phyloP scores from a whole-genome alignment of 2,888 invertebrate genomes.

The Lymantria monacha region DNA sequence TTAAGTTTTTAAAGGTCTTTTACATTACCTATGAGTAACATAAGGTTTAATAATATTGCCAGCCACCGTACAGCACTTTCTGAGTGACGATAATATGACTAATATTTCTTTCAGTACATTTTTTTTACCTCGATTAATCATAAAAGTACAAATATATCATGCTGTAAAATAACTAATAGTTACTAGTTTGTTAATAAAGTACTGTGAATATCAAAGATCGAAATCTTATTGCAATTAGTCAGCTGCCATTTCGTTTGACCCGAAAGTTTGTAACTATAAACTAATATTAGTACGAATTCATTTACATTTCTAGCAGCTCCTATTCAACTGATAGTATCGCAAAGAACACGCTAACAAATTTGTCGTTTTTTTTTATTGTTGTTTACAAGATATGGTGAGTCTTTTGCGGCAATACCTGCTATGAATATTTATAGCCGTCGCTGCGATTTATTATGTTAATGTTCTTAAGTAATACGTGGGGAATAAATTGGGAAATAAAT shows the following conservation, averaged over 20 bases:
- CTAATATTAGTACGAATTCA: slow-evolving; percentile 30
- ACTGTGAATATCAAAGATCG: slow-evolving; percentile 6
- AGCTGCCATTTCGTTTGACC: slow-evolving; percentile 17
- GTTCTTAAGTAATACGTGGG: no score
- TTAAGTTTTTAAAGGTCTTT: no score
- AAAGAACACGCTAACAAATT: slow-evolving; percentile 18
- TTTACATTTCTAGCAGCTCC: slow-evolving; percentile 25
- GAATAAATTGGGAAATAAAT: no score
- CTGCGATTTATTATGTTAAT: background rate
- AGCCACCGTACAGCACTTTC: no score
- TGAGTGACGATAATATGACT: no score
- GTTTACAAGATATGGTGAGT: background rate
- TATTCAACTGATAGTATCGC: slow-evolving; percentile 26
- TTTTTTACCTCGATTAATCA: no score
- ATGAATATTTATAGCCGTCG: background rate
- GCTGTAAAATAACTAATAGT: background rate
- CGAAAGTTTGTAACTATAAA: slow-evolving; percentile 19
- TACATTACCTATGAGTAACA: no score
- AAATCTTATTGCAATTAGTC: slow-evolving; percentile 21
- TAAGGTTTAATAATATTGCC: no score
- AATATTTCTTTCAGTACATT: no score
- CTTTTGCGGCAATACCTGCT: background rate
- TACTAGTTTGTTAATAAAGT: background rate
- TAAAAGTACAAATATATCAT: background rate
- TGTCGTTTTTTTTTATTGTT: slow-evolving; percentile 9